Percentiles rank a stretch among this genome's conserved stretches.
Evolutionary conservation across 2,113 vertebrate genomes (phyloP).

Genomic region (Indicator indicator): DNA sequence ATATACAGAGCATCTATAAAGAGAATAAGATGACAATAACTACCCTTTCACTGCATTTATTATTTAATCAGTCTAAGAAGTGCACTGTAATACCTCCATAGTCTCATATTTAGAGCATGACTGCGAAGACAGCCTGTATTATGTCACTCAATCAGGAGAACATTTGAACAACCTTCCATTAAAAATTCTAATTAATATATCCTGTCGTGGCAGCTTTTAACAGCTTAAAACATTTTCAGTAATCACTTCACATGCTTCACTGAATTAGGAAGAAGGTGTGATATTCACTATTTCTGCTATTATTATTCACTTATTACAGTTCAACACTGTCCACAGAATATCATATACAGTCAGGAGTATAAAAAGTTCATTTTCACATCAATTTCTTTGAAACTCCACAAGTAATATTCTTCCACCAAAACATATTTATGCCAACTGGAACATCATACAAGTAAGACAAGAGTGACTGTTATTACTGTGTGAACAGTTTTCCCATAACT

Average conservation of each 20-base stretch:
- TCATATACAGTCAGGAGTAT: not conserved
- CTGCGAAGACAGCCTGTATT: not conserved
- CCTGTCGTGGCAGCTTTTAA: slow-evolving; percentile 55
- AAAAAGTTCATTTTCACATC: not conserved
- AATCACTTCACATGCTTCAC: slow-evolving; percentile 24
- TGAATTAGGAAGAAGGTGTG: not conserved
- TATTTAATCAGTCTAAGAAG: slow-evolving; percentile 14
- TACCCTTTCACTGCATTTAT: not conserved
- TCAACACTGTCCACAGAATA: not conserved
- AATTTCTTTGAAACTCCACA: not conserved
- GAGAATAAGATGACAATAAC: not conserved
- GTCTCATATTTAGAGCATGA: slow-evolving; percentile 25
- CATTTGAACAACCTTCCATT: slow-evolving; percentile 39
- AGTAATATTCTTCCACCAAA: not conserved
- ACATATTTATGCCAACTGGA: not conserved
- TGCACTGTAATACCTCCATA: not conserved
- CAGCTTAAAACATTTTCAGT: slow-evolving; percentile 58
- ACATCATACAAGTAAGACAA: not conserved
- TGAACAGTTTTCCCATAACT: not conserved
- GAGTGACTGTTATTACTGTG: not conserved
- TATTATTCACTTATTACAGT: not conserved
- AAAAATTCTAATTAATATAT: slow-evolving; percentile 51
- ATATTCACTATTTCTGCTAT: not conserved
- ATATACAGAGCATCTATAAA: not conserved
- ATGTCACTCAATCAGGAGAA: slow-evolving; percentile 41